Base-by-base conservation (phyloP, 2,888 invertebrate species). In the Mythimna impura region DNA sequence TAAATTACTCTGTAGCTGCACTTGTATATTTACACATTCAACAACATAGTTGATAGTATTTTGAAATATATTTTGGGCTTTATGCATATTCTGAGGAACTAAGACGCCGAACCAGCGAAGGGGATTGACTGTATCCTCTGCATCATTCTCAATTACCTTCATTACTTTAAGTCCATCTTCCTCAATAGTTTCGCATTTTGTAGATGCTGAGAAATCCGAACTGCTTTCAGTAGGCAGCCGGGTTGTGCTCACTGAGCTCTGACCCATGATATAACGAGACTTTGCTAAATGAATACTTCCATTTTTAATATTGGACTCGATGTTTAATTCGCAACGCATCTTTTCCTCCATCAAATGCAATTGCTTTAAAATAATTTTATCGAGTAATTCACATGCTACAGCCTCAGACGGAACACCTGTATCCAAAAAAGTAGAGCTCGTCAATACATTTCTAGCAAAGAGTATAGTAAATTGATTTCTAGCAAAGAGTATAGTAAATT, bases 91-190 rank as follows among this genome's bases (percentile, higher is more conserved):
- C 88, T 97, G 97, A 0, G 99, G 98, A 0, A 98, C 98, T 52
- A 99, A 93, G 55, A 98, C 97, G 17, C 99, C 99, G 95, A 99
- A 99, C 98, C 98, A 99, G 81, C 97, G 97, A 47, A 99, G 91
- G 0, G 99, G 98, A 91, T 99, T 97, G 54, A 90, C 93, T 65
- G 87, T 93, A 64, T 91, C 88, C 25, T 91, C 91, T 22, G 88
- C 84, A 71, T 88, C 86, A 80, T 90, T 93, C 73, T 95, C 93
- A 64, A 91, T 75, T 5, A 94, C 86, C 81, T 92, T 92, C 92
- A 87, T 94, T 88, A 89, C 96, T 91, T 88, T 96, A 80, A 87
- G 92, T 82, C 95, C 94, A 87, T 94, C 93, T 66, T 94, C 95
- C 52, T 95, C 94, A n/a, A 91, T 87, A 9, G 89, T 89, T 80